Base-by-base conservation (phyloP, 2,113 vertebrate genomes). In the Hyla sarda region DNA sequence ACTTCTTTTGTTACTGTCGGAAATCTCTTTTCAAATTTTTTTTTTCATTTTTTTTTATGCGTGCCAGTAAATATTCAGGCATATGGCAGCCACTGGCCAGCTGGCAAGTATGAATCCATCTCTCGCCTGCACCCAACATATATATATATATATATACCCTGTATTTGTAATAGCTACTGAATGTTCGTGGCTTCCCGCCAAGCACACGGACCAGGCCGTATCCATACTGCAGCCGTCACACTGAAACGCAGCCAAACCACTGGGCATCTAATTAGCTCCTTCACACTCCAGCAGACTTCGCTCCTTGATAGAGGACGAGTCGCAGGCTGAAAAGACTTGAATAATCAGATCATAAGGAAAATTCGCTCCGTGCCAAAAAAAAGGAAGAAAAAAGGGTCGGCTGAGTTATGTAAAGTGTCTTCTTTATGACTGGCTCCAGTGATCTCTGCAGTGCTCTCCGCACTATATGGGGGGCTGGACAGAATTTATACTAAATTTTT, bases 211-310 rank as follows among this genome's bases (percentile, higher is more conserved):
- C 76, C 54, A 60, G 25, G n/a, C 32, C 37, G 23, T 67, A 67
- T 82, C 60, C 34, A 50, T 52, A 45, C 65, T 19, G 67, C n/a
- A 79, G 50, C 30, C 41, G n/a, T 2, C 17, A 16, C 9, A 7
- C 83, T 80, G 84, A 80, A 45, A 16, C 62, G 28, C 62, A 25
- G 84, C 82, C 71, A 84, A 84, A 47, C 54, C 82, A 62, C 60
- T 72, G 84, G 67, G 76, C 76, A 72, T 30, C 84, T 86, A 71
- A 86, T 86, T 86, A 86, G 62, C 48, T 86, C 47, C 48, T 80
- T 72, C 76, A 86, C 75, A 80, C 75, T 28, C 50, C 47, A n/a
- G 23, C 84, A 58, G 48, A 37, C 65, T 32, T 58, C 76, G 5
- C 62, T 86, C 65, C 76, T 73, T 60, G 23, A 73, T 73, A 50